Evolutionary conservation across 2,888 invertebrate genomes (phyloP), one percentile per base, ranked within the genome.

Genomic region (Coelogynopora nodosa): DNA sequence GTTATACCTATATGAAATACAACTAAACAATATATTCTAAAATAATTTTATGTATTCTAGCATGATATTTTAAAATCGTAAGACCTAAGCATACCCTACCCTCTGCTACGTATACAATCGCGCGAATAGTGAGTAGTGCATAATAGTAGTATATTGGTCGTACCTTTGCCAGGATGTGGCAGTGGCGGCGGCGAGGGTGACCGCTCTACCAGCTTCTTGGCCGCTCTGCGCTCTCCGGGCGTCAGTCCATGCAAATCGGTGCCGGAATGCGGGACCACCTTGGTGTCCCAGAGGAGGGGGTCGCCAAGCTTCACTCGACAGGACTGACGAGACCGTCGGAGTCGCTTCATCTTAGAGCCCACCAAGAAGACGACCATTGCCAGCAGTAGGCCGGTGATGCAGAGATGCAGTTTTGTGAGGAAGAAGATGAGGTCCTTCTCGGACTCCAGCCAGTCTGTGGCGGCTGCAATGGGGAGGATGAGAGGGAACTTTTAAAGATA

Each of bases 341-440:
- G 5, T 26, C 74, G 74, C 74, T 74, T 74, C 74, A 74, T 26
- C 74, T 74, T 74, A 26, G 74, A 74, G 74, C 74, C 74, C 23
- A 74, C 74, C 5, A 74, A 26, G 27, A 74, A 74, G 74, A 74
- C 74, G 27, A 74, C 74, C 74, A 74, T 74, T 10, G 74, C 74
- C 23, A 74, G 74, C 23, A 74, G 23, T 2, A 74, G 10, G 5
- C 74, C 74, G 2, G 74, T 74, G 74, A 74, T 74, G 23, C 74
- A 74, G 5, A 74, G 74, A 26, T 74, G 74, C 18, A 74, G 74
- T 74, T 74, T 74, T 26, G 74, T 74, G 23, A 74, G 74, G 23
- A 74, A 74, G 74, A 74, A 74, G 23, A 74, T 10, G 2, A 74
- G 23, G 10, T 74, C 74, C 23, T 74, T 74, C 74, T 74, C 74